These are phyloP conservation scores for Acrobeloides nanus DNA, from an alignment of 2,888 invertebrate species.

Conservation along the genomic window DNA sequence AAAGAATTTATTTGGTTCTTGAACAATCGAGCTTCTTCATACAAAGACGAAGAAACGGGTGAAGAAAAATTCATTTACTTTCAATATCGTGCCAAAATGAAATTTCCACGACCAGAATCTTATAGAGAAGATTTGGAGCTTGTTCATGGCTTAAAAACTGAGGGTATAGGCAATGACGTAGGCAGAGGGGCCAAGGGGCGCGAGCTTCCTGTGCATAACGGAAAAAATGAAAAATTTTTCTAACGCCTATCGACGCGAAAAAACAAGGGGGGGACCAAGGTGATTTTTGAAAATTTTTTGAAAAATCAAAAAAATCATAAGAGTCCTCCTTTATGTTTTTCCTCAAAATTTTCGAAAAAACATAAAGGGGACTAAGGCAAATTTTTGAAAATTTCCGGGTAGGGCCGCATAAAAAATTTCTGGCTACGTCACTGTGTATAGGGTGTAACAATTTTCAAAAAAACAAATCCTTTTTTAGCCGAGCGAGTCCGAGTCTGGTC, in stretches of 20 bases:
- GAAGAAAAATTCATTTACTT: conserved; percentile 63
- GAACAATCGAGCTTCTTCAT: conserved; percentile 60
- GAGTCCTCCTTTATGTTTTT: neutral
- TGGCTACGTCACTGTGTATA: too few relatives aligned
- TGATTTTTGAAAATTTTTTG: too few relatives aligned
- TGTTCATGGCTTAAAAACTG: conserved; percentile 34
- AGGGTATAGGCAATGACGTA: conserved; percentile 17
- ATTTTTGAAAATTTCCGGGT: neutral
- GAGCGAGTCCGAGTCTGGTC: conserved; percentile 39
- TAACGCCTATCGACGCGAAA: too few relatives aligned
- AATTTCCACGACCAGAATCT: conserved; percentile 81
- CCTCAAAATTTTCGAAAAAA: too few relatives aligned
- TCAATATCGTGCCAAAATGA: conserved; percentile 70
- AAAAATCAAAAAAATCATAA: neutral
- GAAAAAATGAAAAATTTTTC: too few relatives aligned
- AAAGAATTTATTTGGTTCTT: conserved; percentile 70
- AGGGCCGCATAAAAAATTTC: too few relatives aligned
- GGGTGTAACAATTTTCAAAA: conserved; percentile 2
- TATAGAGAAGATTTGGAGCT: conserved; percentile 61
- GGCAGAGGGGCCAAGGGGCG: too few relatives aligned
- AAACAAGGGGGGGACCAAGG: too few relatives aligned
- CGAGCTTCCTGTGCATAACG: too few relatives aligned
- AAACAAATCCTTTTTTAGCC: conserved; percentile 9
- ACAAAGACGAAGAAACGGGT: conserved; percentile 24
- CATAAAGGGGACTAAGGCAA: neutral